Evolutionary conservation across 2,113 vertebrate genomes (phyloP), one percentile per base, ranked within the genome.

Genomic region (Saguinus imperator): DNA sequence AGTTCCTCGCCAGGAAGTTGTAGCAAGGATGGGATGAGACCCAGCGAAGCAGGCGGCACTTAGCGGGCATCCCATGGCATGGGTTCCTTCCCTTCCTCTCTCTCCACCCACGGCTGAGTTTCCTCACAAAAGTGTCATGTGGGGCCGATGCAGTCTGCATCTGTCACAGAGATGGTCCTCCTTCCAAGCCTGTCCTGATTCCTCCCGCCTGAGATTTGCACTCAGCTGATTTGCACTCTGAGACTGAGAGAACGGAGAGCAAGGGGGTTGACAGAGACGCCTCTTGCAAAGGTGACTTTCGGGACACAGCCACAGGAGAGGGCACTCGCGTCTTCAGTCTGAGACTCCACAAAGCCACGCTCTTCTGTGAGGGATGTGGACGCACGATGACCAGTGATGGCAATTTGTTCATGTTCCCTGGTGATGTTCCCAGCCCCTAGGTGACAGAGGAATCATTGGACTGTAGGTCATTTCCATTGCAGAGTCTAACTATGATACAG

Each of bases 401-500:
- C 8, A 0, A 37, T 20, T 61, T 70, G 17, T 25, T 80, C 20
- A 0, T 10, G 66, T 89, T 95, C 88, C 94, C 50, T 68, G 90
- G 72, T 27, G 94, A 3, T 0, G 29, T 12, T 12, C 48, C 13
- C 75, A 97, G 94, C 20, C 55, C 1, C 20, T 6, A 40, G 27
- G 4, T 45, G n/a, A 94, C 35, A 91, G 40, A 87, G 76, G 90
- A 96, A 96, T 87, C 83, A 83, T 66, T 86, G 68, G 40, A 83
- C 48, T 88, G 88, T 57, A 45, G 57, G 29, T 0, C 90, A 18
- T 96, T 98, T 97, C 82, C 66, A 5, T 35, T 57, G 27, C 85
- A 61, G 72, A 93, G 93, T 87, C 48, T 94, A 83, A 89, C 77
- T 94, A 45, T 87, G 85, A 97, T 91, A 94, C 91, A 96, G 85